These are phyloP conservation scores for Bemisia tabaci DNA, from an alignment of 1,140 invertebrate species.

Conservation along the genomic window DNA sequence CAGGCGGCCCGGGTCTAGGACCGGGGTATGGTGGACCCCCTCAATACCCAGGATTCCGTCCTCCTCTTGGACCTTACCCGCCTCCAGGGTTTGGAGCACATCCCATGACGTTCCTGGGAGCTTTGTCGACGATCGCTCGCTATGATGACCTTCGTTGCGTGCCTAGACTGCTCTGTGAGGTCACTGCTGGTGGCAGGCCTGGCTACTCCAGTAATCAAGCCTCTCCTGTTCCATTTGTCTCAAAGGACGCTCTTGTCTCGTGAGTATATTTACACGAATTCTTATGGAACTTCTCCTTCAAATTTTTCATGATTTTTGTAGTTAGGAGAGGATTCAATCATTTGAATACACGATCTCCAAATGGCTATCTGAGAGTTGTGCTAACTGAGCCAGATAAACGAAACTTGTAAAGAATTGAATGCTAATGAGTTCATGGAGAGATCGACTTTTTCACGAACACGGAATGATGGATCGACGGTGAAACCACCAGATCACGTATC, in stretches of 20 bases:
- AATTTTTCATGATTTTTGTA: no score
- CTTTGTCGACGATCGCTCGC: slow-evolving; percentile 51
- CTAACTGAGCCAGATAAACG: no score
- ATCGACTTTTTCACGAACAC: no score
- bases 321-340: no score
- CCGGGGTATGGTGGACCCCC: neutral
- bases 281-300: no score
- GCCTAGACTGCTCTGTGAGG: slow-evolving; percentile 58
- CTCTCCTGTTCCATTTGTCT: slow-evolving; percentile 37
- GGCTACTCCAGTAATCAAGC: slow-evolving; percentile 22
- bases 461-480: no score
- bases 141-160: slow-evolving; percentile 65
- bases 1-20: neutral
- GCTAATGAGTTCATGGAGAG: no score
- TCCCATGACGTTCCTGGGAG: slow-evolving; percentile 33
- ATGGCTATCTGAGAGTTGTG: no score
- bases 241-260: slow-evolving; percentile 48
- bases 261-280: slow-evolving; percentile 36
- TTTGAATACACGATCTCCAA: no score
- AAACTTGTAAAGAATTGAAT: no score
- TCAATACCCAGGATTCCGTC: neutral
- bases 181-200: slow-evolving; percentile 42
- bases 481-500: no score
- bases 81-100: slow-evolving; percentile 2
- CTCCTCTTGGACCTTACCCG: slow-evolving; percentile 3